Evolutionary conservation across 2,113 vertebrate genomes (phyloP), one percentile per base, ranked within the genome.

Genomic region (Megaceryle torquata): DNA sequence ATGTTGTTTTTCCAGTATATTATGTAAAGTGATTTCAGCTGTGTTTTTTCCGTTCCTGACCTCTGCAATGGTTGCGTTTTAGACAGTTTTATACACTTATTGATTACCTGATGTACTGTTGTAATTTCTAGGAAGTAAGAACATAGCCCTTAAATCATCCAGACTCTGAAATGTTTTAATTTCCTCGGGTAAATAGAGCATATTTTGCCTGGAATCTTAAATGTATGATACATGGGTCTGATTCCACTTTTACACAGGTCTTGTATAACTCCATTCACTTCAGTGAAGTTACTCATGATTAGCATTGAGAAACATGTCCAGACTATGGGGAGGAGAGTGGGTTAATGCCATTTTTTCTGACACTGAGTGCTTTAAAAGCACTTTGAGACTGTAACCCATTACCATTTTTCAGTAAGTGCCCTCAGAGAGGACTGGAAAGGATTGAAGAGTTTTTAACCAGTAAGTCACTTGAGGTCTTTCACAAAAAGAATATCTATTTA

Each of bases 101-200:
- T 97, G 96, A 97, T 96, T 91, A 96, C 61, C 80, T 81, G 87
- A 97, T 76, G 88, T 91, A 93, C 82, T 44, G 72, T 83, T 90
- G 60, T 94, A 93, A 95, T 95, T 97, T 96, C 93, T 95, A 95
- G 89, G 89, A 96, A 93, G 92, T 69, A 96, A 76, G 86, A 92
- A 87, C 59, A 56, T 63, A 82, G 64, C 87, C 82, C 70, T 75
- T 94, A 96, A 95, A 96, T 95, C 93, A 96, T 68, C 61, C 39
- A 83, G 57, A 67, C 43, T 86, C 86, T 93, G 76, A 96, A 88
- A 95, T 87, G 56, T 91, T 97, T 96, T 91, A 91, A 94, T 97
- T 96, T 96, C 65, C 87, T 93, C 94, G 91, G 93, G 95, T 86
- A 95, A 96, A 96, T 74, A 96, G 25, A 67, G 63, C n/a, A 57